Evolutionary conservation across 2,113 vertebrate genomes (phyloP), one percentile per base, ranked within the genome.

Genomic region (Camelus bactrianus): DNA sequence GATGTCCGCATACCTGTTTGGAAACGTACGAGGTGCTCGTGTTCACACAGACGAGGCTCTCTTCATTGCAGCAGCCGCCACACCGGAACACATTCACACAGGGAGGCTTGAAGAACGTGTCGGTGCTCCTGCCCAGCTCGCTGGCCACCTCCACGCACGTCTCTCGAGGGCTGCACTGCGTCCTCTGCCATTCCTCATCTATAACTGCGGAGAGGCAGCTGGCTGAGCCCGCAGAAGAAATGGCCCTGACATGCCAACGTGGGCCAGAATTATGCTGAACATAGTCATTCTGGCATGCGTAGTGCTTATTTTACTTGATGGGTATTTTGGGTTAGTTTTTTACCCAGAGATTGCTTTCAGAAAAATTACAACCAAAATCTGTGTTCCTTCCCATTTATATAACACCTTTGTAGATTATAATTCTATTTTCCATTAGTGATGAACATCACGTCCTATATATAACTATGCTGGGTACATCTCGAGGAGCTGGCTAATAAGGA

Each of bases 141-240:
- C 99, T 99, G 95, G 99, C 99, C 75, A 99, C 99, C 80, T 99
- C 99, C 12, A 99, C 99, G 0, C 99, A 99, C 0, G 99, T 99
- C 98, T 99, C 99, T 97, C 99, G 98, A 50, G 99, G 99, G 98
- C 99, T 99, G 38, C 99, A 99, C 97, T 99, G 99, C 22, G 99
- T 99, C 95, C 99, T 98, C 98, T 99, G 99, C 99, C 99, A 99
- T 97, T 99, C 99, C 54, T 99, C 99, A 72, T 99, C 99, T 96
- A 99, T 99, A 93, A 99, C 99, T 99, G 93, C 32, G 96, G 92
- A 97, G 93, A 98, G 89, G 22, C 97, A 22, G 58, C 17, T 70
- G 91, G 88, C 94, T 95, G 90, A 64, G 89, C 46, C 80, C 72
- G 82, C 42, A 64, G 42, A n/a, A 8, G 62, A 64, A 81, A 86